These are phyloP conservation scores for Calliopum simillimum DNA, from an alignment of 2,888 invertebrate genomes.

Conservation along the genomic window DNA sequence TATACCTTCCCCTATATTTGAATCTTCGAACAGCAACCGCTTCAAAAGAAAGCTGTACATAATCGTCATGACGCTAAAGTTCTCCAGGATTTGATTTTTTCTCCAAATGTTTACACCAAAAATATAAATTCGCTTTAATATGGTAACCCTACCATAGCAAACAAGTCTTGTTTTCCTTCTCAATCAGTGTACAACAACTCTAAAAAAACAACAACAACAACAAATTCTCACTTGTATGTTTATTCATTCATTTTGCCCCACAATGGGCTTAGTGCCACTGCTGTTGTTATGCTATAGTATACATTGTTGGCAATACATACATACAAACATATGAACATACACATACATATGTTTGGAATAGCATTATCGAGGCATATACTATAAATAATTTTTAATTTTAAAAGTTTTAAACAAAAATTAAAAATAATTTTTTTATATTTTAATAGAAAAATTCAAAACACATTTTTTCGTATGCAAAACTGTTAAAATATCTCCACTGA, in stretches of 20 bases:
- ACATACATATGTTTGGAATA: background rate
- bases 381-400: too few species aligned
- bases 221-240: constrained; percentile 19
- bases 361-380: background rate
- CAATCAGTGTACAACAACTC: constrained; percentile 20
- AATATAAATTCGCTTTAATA: too few species aligned
- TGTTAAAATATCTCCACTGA: background rate
- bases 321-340: background rate
- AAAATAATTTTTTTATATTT: background rate
- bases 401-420: constrained; percentile 5
- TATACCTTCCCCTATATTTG: too few species aligned
- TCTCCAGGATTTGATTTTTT: too few species aligned
- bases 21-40: too few species aligned
- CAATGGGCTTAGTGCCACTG: constrained; percentile 11
- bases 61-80: too few species aligned
- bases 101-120: too few species aligned
- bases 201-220: constrained; percentile 32
- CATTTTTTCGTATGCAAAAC: background rate
- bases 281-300: background rate
- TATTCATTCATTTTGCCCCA: constrained; percentile 23
- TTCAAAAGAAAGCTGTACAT: too few species aligned
- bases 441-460: background rate
- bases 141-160: constrained; percentile 27
- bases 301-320: background rate
- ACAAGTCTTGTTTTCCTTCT: constrained; percentile 26